These are phyloP conservation scores for Lanistes nyassanus DNA, from an alignment of 1,140 invertebrate species.

Conservation along the genomic window DNA sequence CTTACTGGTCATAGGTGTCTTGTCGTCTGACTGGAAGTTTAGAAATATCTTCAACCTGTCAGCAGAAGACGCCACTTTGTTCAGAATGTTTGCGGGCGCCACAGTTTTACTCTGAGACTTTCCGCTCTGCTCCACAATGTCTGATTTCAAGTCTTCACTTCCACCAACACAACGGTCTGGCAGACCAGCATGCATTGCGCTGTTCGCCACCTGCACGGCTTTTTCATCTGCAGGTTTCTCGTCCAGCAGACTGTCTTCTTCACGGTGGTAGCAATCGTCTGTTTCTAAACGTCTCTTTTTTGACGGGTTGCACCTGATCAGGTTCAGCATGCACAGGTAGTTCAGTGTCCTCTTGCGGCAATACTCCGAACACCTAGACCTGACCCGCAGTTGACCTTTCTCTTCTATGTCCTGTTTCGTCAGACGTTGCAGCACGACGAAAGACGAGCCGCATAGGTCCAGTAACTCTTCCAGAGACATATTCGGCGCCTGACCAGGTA, in stretches of 20 bases:
- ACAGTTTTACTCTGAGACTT: not conserved
- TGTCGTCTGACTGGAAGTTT: not conserved
- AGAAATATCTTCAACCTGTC: not conserved
- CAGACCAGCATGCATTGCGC: not conserved
- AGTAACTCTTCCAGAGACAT: conserved; percentile 17
- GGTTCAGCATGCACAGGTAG: conserved; percentile 12
- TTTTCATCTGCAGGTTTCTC: not conserved
- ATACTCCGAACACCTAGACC: conserved; percentile 17
- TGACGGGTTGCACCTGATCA: conserved; percentile 9
- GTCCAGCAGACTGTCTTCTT: not conserved
- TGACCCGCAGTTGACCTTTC: not conserved
- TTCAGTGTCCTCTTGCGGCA: conserved; percentile 22
- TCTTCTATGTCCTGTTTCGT: not conserved
- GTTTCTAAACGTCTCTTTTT: not conserved
- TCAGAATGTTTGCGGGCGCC: not conserved
- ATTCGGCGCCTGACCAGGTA: not conserved
- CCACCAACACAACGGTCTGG: not conserved
- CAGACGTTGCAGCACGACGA: conserved; percentile 16
- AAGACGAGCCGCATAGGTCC: conserved; percentile 17
- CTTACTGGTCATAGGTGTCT: not conserved
- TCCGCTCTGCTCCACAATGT: not conserved
- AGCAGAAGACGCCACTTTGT: too few species aligned
- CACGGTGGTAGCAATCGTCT: not conserved
- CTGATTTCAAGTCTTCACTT: not conserved
- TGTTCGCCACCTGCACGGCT: not conserved